Evolutionary conservation across 2,113 vertebrate species (phyloP).

Genomic region (Neolamprologus tretocephalus): DNA sequence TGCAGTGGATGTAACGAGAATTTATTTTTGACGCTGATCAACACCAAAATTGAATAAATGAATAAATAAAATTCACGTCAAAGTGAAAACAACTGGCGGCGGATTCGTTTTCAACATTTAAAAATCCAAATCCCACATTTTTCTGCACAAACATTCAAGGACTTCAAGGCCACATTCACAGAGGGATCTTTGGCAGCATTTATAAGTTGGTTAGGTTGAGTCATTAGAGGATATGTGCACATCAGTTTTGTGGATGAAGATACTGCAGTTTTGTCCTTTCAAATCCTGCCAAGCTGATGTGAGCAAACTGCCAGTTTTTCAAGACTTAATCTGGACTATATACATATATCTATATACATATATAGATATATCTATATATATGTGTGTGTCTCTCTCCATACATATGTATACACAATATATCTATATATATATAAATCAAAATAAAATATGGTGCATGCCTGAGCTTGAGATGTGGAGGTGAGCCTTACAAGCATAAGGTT

Average conservation of each 20-base stretch:
- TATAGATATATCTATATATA: neutral
- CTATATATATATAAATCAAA: neutral
- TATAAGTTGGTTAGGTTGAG: neutral
- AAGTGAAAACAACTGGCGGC: neutral
- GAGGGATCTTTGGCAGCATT: neutral
- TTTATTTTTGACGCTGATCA: neutral
- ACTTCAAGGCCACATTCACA: neutral
- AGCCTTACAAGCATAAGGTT: neutral
- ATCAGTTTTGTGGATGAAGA: neutral
- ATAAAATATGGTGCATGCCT: neutral
- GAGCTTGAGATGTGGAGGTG: neutral
- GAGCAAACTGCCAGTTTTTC: neutral
- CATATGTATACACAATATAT: neutral
- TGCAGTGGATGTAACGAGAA: neutral
- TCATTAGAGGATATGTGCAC: neutral
- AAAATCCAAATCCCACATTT: neutral
- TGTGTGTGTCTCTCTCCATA: accelerated
- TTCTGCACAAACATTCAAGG: neutral
- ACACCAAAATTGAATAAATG: neutral
- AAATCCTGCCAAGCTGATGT: neutral
- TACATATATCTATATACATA: neutral
- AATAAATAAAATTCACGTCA: neutral
- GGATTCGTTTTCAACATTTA: neutral
- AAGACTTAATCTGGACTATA: neutral
- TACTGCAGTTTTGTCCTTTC: neutral